These are phyloP conservation scores for Myxocyprinus asiaticus DNA, from an alignment of 2,113 vertebrate genomes.

Conservation along the genomic window DNA sequence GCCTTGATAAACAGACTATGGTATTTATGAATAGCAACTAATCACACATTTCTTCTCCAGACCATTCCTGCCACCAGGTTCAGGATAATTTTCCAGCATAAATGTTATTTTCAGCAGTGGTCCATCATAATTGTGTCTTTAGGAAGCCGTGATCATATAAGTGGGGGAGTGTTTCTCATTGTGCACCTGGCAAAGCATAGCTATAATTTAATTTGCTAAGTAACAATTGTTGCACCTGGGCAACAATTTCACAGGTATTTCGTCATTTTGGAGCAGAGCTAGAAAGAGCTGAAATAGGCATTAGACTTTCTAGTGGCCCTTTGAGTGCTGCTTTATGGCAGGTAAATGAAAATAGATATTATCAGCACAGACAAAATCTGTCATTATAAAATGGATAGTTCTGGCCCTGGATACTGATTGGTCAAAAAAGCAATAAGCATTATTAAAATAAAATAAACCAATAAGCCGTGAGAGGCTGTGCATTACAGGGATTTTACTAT, in stretches of 20 bases:
- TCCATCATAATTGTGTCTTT: slow-evolving; percentile 28
- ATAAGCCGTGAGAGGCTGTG: too few relatives aligned
- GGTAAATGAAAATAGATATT: too few relatives aligned
- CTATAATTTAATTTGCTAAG: slow-evolving; percentile 60
- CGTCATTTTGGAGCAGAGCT: neutral
- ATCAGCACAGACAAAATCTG: too few relatives aligned
- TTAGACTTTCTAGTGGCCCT: neutral
- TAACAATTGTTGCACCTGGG: slow-evolving; percentile 60
- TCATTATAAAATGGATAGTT: too few relatives aligned
- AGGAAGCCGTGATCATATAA: slow-evolving; percentile 28
- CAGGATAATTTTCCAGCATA: slow-evolving; percentile 8
- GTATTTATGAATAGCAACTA: neutral
- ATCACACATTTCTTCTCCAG: neutral
- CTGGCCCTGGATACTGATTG: too few relatives aligned
- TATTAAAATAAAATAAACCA: too few relatives aligned
- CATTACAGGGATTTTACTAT: too few relatives aligned
- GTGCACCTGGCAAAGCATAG: slow-evolving; percentile 42
- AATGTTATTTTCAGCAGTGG: slow-evolving; percentile 27
- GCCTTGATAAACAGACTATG: neutral
- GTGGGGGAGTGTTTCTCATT: slow-evolving; percentile 31
- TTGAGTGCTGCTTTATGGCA: too few relatives aligned
- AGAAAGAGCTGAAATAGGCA: neutral
- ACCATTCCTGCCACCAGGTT: neutral
- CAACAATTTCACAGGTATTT: slow-evolving; percentile 42
- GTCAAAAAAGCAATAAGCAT: too few relatives aligned